Conservation (phyloP, 2,113 vertebrate species). For the Setophaga coronata region DNA sequence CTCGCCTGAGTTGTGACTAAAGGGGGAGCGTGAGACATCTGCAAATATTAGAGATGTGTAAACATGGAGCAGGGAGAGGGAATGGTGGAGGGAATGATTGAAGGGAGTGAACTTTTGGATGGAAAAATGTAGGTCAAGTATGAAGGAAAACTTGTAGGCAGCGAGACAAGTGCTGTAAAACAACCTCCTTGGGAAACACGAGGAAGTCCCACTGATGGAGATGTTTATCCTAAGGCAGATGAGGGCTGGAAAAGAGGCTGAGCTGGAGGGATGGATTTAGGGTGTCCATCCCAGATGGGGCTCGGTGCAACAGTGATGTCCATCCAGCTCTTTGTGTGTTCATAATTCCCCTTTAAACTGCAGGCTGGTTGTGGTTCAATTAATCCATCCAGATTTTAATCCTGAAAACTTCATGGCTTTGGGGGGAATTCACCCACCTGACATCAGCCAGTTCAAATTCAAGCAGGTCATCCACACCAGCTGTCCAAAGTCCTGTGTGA, state of each 20-base stretch:
- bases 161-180: neutral
- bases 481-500: neutral
- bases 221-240: neutral
- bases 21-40: neutral
- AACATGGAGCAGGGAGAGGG: slow-evolving; percentile 37
- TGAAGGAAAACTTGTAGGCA: slow-evolving; percentile 17
- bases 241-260: neutral
- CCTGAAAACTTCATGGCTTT: neutral
- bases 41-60: slow-evolving; percentile 54
- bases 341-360: neutral
- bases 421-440: neutral
- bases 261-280: neutral
- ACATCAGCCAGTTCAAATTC: neutral
- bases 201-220: neutral
- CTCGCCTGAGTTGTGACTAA: slow-evolving; percentile 23
- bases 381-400: neutral
- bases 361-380: neutral
- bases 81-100: slow-evolving; percentile 19
- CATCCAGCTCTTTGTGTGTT: neutral
- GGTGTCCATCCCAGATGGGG: neutral
- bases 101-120: slow-evolving; percentile 58
- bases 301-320: neutral
- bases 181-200: neutral
- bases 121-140: slow-evolving; percentile 60
- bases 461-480: neutral